Base-by-base conservation (phyloP, 2,113 vertebrate species). In the Oceanodroma tethys region DNA sequence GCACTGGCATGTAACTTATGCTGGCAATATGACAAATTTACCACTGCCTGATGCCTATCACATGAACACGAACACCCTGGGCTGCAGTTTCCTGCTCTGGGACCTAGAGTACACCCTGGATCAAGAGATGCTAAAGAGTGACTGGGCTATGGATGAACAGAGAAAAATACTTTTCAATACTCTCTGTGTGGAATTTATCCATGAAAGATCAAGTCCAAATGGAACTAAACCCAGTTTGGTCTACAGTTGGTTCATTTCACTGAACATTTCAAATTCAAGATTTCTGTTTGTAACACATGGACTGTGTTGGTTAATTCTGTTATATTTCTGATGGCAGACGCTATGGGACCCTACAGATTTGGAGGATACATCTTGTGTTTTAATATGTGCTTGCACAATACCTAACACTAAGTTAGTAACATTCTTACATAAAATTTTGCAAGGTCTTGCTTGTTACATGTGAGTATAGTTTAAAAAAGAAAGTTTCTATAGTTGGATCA, bases 361-460 rank as follows among this genome's bases (percentile, higher is more conserved):
- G 47, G 34, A 91, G 23, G 72, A 91, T 59, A 76, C 36, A 82
- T 87, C 40, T 92, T 72, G 45, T 36, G 9, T 84, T 95, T 95
- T 94, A 84, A 63, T 81, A 73, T 63, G 47, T 81, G 34, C 68
- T 95, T 93, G 55, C 47, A 84, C 76, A 92, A 95, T 84, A 27
- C 71, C 55, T 93, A 90, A 62, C 63, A 92, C 88, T 92, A 79
- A 74, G 34, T 71, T 52, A 80, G 81, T 47, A 86, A 81, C 60
- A 88, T 93, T 86, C 71, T 86, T 80, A 93, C 11, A 21, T 86
- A 95, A 81, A 97, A 74, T 97, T 96, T 86, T 48, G 65, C 52
- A 97, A 93, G 22, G 23, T 65, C 63, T 74, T 92, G 13, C 56
- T 83, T 92, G 18, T 30, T 88, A 52, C 16, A 71, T 67, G 16